Evolutionary conservation across 2,113 vertebrate genomes (phyloP).

Genomic region (Heterotis niloticus): DNA sequence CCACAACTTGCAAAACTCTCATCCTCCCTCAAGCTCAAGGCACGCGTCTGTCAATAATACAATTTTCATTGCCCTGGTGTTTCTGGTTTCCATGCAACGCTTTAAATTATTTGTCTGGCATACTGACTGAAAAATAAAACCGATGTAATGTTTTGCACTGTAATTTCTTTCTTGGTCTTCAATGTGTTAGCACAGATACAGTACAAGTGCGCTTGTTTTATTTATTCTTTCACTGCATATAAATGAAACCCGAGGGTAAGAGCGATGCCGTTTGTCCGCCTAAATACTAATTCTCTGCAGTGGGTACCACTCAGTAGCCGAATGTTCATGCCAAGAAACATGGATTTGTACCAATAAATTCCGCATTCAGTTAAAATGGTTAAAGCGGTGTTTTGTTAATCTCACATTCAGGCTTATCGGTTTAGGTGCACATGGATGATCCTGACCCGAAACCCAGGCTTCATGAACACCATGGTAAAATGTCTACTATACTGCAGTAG

Average conservation of each 20-base stretch:
- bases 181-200: background rate
- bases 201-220: background rate
- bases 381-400: background rate
- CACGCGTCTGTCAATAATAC: background rate
- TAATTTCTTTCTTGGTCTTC: background rate
- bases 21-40: background rate
- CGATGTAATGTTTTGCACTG: background rate
- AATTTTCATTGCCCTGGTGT: background rate
- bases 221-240: background rate
- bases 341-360: background rate
- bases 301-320: background rate
- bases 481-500: background rate
- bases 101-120: constrained; percentile 7
- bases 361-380: background rate
- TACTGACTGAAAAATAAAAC: background rate
- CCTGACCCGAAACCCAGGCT: background rate
- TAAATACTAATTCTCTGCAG: background rate
- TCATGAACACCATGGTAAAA: background rate
- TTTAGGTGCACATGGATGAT: background rate
- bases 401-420: background rate
- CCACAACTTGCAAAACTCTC: background rate
- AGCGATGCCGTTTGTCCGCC: background rate
- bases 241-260: background rate
- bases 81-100: constrained; percentile 1
- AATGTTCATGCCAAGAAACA: background rate